Conservation (phyloP, 2,888 invertebrate genomes). For the Ichneumoninae sp. region DNA sequence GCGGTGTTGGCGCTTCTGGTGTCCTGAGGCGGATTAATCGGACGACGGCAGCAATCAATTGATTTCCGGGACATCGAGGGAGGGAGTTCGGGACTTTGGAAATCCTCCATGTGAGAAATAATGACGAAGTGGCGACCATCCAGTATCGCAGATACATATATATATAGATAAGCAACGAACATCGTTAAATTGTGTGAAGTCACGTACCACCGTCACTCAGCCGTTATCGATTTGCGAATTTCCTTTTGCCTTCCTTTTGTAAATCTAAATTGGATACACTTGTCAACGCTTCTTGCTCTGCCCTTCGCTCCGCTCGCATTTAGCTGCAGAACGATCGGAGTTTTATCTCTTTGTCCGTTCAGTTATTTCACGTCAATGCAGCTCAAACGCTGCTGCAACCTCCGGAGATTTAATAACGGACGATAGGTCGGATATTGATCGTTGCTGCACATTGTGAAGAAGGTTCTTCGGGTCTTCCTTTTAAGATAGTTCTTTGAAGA, state of each 20-base stretch:
- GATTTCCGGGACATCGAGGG: neutral
- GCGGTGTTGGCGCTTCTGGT: neutral
- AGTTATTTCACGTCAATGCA: constrained; percentile 5
- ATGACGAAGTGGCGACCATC: neutral
- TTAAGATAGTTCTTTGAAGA: neutral
- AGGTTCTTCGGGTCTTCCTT: neutral
- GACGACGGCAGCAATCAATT: constrained; percentile 10
- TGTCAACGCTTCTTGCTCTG: constrained; percentile 9
- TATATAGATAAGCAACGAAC: neutral
- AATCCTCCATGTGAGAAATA: constrained; percentile 21
- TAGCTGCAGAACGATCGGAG: constrained; percentile 28
- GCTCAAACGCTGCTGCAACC: neutral
- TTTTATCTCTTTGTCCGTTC: constrained; percentile 38
- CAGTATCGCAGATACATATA: neutral
- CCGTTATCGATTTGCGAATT: constrained; percentile 39
- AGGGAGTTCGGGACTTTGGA: neutral
- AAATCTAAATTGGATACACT: constrained; percentile 50
- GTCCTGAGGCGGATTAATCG: constrained; percentile 3
- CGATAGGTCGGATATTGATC: neutral
- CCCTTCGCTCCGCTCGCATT: neutral
- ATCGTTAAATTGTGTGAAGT: constrained; percentile 42
- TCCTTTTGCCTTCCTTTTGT: neutral
- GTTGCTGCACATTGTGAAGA: neutral
- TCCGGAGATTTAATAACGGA: neutral
- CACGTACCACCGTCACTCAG: constrained; percentile 43